phyloP scores from a whole-genome alignment of 30 jellyfish, hydroid and myxozoan species.

The Mastigias papua region DNA sequence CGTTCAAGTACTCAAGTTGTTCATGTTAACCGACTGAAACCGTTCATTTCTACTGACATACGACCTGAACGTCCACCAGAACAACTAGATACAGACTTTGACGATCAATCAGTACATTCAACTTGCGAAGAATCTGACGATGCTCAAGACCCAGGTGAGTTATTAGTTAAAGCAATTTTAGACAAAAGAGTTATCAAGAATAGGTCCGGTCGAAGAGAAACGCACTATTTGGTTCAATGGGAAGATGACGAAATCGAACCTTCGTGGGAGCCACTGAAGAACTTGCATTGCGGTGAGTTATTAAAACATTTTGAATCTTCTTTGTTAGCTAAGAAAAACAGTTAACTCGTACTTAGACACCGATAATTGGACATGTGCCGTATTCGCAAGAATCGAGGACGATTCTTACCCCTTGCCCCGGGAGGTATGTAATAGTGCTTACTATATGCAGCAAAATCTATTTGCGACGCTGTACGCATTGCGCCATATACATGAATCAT shows the following conservation, averaged over 20 bases:
- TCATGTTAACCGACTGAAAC: constrained; percentile 57
- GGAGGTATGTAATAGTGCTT: constrained; percentile 34
- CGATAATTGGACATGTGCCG: background rate
- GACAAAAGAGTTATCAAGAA: background rate
- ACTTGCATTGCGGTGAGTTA: constrained; percentile 35
- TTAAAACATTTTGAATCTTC: constrained; percentile 38
- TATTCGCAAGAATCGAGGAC: constrained; percentile 32
- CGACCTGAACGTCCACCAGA: background rate
- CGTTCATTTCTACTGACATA: constrained; percentile 10
- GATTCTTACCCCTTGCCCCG: constrained; percentile 46
- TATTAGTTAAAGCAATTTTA: constrained; percentile 1
- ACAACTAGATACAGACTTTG: background rate
- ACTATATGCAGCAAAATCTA: too few relatives aligned
- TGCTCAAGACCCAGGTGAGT: constrained; percentile 21
- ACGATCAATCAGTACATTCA: background rate
- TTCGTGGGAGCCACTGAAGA: constrained; percentile 25
- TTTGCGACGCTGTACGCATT: too few relatives aligned
- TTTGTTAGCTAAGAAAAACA: constrained; percentile 2
- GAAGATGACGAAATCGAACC: constrained; percentile 43
- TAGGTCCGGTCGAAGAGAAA: constrained; percentile 43
- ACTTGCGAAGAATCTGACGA: background rate
- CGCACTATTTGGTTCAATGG: constrained; percentile 43
- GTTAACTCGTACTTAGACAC: constrained; percentile 22
- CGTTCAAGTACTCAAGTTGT: constrained; percentile 30
- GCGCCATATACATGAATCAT: too few relatives aligned